These are phyloP conservation scores for Nycticryphes semicollaris DNA, from an alignment of 2,113 vertebrate species.

Conservation along the genomic window DNA sequence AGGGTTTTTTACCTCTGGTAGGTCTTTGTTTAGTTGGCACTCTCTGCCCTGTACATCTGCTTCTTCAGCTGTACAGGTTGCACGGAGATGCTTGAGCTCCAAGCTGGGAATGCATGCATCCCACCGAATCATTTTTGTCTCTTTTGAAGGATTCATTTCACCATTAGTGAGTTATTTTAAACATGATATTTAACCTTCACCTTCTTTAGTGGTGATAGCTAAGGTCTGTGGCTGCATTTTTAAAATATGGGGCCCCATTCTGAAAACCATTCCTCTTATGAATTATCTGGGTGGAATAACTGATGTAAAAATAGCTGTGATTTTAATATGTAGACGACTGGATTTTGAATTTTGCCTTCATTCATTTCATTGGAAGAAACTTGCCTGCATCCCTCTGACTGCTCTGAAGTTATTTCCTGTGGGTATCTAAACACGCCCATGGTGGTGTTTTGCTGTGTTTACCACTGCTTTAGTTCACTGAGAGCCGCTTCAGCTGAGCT, in stretches of 20 bases:
- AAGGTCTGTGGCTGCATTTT: background rate
- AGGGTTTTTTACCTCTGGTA: background rate
- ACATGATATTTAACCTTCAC: slow-evolving; percentile 34
- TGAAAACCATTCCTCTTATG: background rate
- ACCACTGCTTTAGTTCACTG: background rate
- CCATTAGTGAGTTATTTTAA: slow-evolving; percentile 24
- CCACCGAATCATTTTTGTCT: background rate
- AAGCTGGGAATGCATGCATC: background rate
- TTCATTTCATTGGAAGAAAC: background rate
- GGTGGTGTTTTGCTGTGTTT: background rate
- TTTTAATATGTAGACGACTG: background rate
- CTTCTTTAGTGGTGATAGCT: slow-evolving; percentile 4
- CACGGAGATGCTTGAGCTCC: fast-evolving
- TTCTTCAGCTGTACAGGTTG: background rate
- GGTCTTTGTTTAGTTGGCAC: background rate
- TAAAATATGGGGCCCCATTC: background rate
- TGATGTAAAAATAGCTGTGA: background rate
- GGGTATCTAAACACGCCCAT: background rate
- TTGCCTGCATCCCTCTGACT: background rate
- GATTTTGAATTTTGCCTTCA: background rate
- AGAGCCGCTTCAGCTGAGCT: background rate
- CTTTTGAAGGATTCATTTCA: slow-evolving; percentile 20
- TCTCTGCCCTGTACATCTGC: background rate
- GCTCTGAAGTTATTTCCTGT: background rate
- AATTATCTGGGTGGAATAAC: background rate